phyloP scores from a whole-genome alignment of 1,140 invertebrate genomes.

The Prorops nasuta region DNA sequence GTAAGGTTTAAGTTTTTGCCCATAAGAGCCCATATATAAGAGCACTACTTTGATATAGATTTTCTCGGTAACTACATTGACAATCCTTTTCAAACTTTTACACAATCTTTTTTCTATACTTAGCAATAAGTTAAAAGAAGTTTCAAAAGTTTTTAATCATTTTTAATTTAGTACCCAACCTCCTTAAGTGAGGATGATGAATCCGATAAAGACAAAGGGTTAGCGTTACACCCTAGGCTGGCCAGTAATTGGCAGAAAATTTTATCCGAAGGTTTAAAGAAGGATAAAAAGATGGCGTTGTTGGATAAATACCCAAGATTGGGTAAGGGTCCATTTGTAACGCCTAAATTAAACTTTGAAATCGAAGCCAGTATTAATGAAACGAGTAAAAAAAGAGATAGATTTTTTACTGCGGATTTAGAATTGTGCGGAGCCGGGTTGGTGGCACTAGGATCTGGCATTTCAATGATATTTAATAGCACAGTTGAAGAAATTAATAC shows the following conservation, averaged over 20 bases:
- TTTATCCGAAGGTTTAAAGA: not conserved
- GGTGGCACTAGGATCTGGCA: not conserved
- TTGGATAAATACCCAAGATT: not conserved
- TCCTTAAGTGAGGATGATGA: not conserved
- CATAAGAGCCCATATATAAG: too few relatives aligned
- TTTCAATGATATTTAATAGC: not conserved
- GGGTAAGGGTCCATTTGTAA: not conserved
- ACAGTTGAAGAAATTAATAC: not conserved
- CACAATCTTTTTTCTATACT: too few relatives aligned
- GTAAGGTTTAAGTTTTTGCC: too few relatives aligned
- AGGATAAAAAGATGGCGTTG: not conserved
- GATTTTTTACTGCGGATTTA: not conserved
- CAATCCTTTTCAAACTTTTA: too few relatives aligned
- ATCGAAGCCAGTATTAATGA: not conserved
- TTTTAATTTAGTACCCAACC: too few relatives aligned
- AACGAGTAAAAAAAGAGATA: not conserved
- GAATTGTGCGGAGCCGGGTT: not conserved
- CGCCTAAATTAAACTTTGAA: not conserved
- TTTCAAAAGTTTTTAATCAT: too few relatives aligned
- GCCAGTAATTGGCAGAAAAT: not conserved
- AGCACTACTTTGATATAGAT: too few relatives aligned
- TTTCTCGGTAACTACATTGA: too few relatives aligned
- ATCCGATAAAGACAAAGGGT: not conserved
- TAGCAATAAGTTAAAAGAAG: too few relatives aligned
- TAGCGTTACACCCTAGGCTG: not conserved